These are phyloP conservation scores for Napeogenes inachia DNA, from an alignment of 2,888 invertebrate species.

Conservation along the genomic window DNA sequence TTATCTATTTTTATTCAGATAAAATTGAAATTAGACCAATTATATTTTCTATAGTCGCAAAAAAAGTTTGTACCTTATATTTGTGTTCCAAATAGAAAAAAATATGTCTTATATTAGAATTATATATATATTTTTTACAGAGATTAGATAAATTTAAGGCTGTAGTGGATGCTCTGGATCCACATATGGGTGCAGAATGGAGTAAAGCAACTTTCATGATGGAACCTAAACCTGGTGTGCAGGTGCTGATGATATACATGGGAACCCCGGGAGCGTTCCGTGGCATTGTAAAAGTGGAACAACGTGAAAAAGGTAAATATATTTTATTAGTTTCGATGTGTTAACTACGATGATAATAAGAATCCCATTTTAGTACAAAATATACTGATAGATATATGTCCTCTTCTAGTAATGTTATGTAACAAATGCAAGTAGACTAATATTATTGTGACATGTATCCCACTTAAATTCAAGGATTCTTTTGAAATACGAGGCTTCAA, in stretches of 20 bases:
- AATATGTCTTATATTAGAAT: neutral
- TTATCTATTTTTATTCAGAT: constrained; percentile 63
- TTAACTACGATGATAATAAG: too few relatives aligned
- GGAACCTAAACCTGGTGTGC: constrained; percentile 55
- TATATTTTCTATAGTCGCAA: constrained; percentile 49
- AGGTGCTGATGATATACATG: constrained; percentile 49
- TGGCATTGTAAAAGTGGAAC: constrained; percentile 49
- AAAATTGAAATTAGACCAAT: constrained; percentile 52
- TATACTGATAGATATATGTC: too few relatives aligned
- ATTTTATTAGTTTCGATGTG: too few relatives aligned
- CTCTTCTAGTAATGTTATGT: too few relatives aligned
- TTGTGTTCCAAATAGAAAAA: too few relatives aligned
- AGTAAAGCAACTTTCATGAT: constrained; percentile 52
- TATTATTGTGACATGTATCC: too few relatives aligned
- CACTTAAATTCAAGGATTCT: neutral
- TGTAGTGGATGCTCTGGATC: constrained; percentile 43
- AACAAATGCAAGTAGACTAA: too few relatives aligned
- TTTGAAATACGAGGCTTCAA: neutral
- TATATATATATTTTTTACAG: constrained; percentile 32
- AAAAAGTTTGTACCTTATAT: constrained; percentile 39
- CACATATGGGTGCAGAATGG: constrained; percentile 48
- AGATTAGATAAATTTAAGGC: constrained; percentile 46
- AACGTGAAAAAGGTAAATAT: constrained; percentile 31
- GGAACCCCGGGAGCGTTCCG: constrained; percentile 55
- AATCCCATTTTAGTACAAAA: too few relatives aligned